A percentile compares a stretch with the other conserved stretches of the same genome.
Conservation (phyloP, 2,888 invertebrate genomes). For the Eristalinus sepulchralis region DNA sequence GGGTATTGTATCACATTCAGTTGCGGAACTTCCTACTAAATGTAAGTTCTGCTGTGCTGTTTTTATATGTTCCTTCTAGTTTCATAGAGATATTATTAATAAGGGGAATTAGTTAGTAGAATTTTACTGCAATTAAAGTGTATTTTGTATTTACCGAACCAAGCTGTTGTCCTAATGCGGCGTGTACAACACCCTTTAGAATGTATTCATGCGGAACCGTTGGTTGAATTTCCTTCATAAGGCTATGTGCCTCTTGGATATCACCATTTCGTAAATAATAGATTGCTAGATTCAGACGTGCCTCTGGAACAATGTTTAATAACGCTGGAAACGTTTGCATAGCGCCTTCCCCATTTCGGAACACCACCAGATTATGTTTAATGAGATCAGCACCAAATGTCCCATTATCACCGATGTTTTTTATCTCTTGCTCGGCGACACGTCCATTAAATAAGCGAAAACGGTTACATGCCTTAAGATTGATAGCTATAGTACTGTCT, state of each 20-base stretch:
- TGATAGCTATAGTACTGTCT: slow-evolving; percentile 97
- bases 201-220: slow-evolving; percentile 97
- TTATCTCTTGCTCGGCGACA: slow-evolving; percentile 96
- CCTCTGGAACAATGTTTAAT: slow-evolving; percentile 98
- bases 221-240: slow-evolving; percentile 95
- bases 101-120: neutral
- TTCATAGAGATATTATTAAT: slow-evolving; percentile 72
- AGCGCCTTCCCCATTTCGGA: slow-evolving; percentile 95
- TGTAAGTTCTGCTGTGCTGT: slow-evolving; percentile 98
- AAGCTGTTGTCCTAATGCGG: slow-evolving; percentile 94
- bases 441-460: slow-evolving; percentile 95
- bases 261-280: slow-evolving; percentile 95
- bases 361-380: slow-evolving; percentile 97
- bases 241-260: slow-evolving; percentile 91
- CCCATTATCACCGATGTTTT: slow-evolving; percentile 88
- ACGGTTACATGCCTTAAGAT: slow-evolving; percentile 90
- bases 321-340: slow-evolving; percentile 93
- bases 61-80: slow-evolving; percentile 95
- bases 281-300: slow-evolving; percentile 96
- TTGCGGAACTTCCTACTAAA: slow-evolving; percentile 96
- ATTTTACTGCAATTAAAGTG: slow-evolving; percentile 11
- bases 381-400: slow-evolving; percentile 95
- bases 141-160: slow-evolving; percentile 85
- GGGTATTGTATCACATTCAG: slow-evolving; percentile 98
- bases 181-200: slow-evolving; percentile 97